Percentiles rank a stretch among this genome's conserved stretches.
Evolutionary conservation across 2,888 invertebrate species (phyloP).

Genomic region (Dascillus cervinus): DNA sequence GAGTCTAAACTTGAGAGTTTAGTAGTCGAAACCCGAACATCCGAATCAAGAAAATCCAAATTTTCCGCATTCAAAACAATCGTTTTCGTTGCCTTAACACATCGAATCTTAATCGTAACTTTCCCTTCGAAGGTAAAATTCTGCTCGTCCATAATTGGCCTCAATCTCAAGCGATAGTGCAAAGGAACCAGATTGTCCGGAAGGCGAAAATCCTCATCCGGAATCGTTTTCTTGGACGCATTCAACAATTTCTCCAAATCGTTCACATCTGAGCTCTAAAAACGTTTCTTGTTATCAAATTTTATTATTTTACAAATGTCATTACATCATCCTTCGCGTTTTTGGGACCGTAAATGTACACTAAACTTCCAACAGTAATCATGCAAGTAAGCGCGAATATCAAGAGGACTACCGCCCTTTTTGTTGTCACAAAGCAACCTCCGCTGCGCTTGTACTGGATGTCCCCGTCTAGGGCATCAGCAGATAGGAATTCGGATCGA

Average conservation of each 20-base stretch:
- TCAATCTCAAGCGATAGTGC: constrained; percentile 32
- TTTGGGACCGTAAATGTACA: constrained; percentile 37
- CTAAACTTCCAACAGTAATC: constrained; percentile 29
- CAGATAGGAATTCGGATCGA: constrained; percentile 54
- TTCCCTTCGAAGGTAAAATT: constrained; percentile 36
- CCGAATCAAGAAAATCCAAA: constrained; percentile 26
- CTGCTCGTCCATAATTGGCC: constrained; percentile 33
- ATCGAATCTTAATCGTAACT: constrained; percentile 32
- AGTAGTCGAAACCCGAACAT: constrained; percentile 24
- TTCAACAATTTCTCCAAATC: constrained; percentile 36
- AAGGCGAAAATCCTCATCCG: constrained; percentile 28
- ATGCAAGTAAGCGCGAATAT: constrained; percentile 31
- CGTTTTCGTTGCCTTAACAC: constrained; percentile 28
- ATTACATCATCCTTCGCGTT: constrained; percentile 25
- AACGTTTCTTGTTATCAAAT: no score
- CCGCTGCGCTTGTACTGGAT: constrained; percentile 53
- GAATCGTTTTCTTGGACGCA: constrained; percentile 29
- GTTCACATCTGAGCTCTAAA: constrained; percentile 16
- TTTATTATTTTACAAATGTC: no score
- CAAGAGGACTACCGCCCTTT: constrained; percentile 48
- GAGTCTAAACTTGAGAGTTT: constrained; percentile 6
- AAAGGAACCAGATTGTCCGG: constrained; percentile 28
- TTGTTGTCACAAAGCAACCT: constrained; percentile 54
- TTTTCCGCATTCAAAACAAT: constrained; percentile 34
- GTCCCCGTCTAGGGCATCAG: constrained; percentile 47